A percentile compares a stretch with the other conserved stretches of the same genome.
These are phyloP conservation scores for Chromoteleia sp. DNA, from an alignment of 2,888 invertebrate genomes.

Conservation along the genomic window DNA sequence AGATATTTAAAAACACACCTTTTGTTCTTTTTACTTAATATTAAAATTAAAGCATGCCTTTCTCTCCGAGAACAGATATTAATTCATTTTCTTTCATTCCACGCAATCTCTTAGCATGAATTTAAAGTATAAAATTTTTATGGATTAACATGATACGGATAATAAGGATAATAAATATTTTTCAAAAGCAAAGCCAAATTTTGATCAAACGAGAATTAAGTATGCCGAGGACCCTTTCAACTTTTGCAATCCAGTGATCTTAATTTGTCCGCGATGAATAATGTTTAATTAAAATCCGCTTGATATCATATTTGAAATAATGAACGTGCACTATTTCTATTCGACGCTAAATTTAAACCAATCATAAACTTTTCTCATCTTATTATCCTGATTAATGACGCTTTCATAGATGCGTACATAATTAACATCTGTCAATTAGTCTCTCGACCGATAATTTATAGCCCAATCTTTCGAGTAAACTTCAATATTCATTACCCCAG, in stretches of 20 bases:
- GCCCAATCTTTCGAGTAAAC: conserved; percentile 9
- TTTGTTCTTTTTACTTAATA: neutral
- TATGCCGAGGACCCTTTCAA: neutral
- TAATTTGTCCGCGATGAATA: neutral
- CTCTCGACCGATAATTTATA: conserved; percentile 15
- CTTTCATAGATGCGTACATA: conserved; percentile 1
- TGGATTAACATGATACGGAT: neutral
- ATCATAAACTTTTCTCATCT: no score
- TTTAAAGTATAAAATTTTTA: neutral
- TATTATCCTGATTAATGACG: conserved; percentile 12
- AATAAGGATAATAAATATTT: neutral
- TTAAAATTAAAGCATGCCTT: neutral
- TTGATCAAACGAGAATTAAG: neutral
- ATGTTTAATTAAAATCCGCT: neutral
- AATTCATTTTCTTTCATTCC: neutral
- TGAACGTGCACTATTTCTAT: no score
- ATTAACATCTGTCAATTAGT: conserved; percentile 20
- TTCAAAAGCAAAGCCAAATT: neutral
- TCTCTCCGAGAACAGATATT: neutral
- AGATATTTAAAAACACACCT: neutral
- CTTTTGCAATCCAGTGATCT: neutral
- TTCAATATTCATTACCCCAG: conserved; percentile 5
- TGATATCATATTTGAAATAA: neutral
- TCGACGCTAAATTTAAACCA: no score
- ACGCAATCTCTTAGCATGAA: neutral